These are phyloP conservation scores for Emydura subglobosa DNA, from an alignment of 2,113 vertebrate species.

Conservation along the genomic window DNA sequence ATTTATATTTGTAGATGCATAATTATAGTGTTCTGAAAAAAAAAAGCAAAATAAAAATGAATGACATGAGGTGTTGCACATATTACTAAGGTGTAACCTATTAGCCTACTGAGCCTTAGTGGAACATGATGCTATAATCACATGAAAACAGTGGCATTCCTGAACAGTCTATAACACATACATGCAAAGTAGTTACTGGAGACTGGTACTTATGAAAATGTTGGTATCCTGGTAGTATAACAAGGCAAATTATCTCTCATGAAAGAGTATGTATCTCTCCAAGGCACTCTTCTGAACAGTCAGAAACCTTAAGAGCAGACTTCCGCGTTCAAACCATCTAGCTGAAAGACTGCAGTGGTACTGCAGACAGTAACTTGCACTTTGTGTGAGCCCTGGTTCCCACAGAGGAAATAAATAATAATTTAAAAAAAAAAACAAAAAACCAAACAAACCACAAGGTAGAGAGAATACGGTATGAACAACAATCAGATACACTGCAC, in stretches of 20 bases:
- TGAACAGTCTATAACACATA: background rate
- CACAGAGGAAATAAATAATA: background rate
- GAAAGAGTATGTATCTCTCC: background rate
- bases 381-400: background rate
- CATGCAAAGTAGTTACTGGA: accelerated
- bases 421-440: background rate
- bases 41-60: constrained; percentile 63
- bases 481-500: constrained; percentile 22
- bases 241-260: background rate
- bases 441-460: background rate
- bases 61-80: constrained; percentile 41
- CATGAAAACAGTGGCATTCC: background rate
- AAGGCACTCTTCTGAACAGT: background rate
- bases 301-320: background rate
- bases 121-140: background rate
- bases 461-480: background rate
- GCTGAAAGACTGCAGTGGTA: background rate
- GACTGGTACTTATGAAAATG: background rate
- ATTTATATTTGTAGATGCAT: constrained; percentile 84
- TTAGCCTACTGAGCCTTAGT: background rate
- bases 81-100: background rate
- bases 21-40: constrained; percentile 92
- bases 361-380: background rate
- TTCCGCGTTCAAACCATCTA: accelerated
- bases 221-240: background rate